A percentile compares a stretch with the other conserved stretches of the same genome.
Conservation (phyloP, 2,888 invertebrate genomes). For the Lasioglossum zephyrum region DNA sequence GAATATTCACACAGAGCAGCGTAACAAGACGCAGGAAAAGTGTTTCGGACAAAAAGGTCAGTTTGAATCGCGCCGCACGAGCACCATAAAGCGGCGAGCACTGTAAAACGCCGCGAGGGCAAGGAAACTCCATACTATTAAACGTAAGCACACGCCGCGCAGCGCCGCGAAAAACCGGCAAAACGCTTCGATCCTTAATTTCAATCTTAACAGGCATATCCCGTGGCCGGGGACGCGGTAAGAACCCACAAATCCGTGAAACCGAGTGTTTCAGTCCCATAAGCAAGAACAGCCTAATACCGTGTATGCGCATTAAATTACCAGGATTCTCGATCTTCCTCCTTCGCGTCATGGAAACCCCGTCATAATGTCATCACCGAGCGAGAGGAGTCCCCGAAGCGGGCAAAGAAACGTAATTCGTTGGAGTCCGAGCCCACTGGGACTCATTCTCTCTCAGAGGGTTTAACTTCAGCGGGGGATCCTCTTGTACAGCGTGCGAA, state of each 20-base stretch:
- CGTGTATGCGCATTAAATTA: slow-evolving; percentile 17
- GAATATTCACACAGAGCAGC: background rate
- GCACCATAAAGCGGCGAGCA: background rate
- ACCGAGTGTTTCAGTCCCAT: slow-evolving; percentile 6
- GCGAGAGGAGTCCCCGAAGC: background rate
- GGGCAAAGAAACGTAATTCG: slow-evolving; percentile 27
- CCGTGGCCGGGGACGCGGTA: background rate
- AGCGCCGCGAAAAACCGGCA: background rate
- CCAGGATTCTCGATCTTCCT: slow-evolving; percentile 13
- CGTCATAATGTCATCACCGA: slow-evolving; percentile 25
- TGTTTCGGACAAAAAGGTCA: background rate
- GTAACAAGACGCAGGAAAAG: background rate
- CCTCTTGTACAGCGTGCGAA: slow-evolving; percentile 22
- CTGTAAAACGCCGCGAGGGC: background rate
- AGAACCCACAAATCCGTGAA: slow-evolving; percentile 2
- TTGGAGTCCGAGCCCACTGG: slow-evolving; percentile 3
- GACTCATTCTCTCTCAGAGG: background rate
- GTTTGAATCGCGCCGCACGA: background rate
- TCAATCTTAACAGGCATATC: slow-evolving; percentile 1
- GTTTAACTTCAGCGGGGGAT: slow-evolving; percentile 22
- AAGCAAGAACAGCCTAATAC: background rate
- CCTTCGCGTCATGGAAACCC: slow-evolving; percentile 12
- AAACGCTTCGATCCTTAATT: slow-evolving; percentile 3
- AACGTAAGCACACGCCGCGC: background rate
- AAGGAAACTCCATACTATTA: background rate